Conservation (phyloP, 1,140 invertebrate species). For the Elymnias hypermnestra region DNA sequence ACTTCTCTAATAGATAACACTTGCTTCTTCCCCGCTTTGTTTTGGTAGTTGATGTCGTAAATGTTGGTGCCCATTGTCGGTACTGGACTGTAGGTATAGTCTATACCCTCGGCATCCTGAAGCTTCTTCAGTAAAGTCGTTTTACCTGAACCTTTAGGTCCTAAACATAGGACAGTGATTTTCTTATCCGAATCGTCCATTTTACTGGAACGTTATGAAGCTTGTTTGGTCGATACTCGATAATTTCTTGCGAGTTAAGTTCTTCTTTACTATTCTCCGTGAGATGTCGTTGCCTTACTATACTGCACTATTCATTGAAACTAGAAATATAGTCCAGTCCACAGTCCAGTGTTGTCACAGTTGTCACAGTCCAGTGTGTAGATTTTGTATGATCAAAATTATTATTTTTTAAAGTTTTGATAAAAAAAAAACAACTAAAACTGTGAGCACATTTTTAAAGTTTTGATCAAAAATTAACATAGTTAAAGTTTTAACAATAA, state of each 20-base stretch:
- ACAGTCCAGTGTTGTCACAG: no score
- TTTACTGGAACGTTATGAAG: slow-evolving; percentile 7
- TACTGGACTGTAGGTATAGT: slow-evolving; percentile 84
- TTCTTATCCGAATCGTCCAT: slow-evolving; percentile 62
- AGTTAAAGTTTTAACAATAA: no score
- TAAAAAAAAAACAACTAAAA: no score
- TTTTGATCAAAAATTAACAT: no score
- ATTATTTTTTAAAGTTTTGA: no score
- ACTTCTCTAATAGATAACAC: slow-evolving; percentile 78
- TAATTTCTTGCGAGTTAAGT: no score
- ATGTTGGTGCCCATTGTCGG: slow-evolving; percentile 88
- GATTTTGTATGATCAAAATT: no score
- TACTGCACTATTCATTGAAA: no score
- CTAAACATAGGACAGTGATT: slow-evolving; percentile 82
- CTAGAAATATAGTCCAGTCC: no score
- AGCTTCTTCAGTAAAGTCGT: slow-evolving; percentile 86
- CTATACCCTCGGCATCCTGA: slow-evolving; percentile 80
- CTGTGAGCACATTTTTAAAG: no score
- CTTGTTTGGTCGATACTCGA: slow-evolving; percentile 43
- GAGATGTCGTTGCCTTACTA: slow-evolving; percentile 45
- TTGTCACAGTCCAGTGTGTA: no score
- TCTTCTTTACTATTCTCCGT: slow-evolving; percentile 31
- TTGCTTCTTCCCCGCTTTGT: slow-evolving; percentile 71
- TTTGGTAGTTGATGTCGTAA: slow-evolving; percentile 77
- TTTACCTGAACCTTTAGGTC: slow-evolving; percentile 87